Evolutionary conservation across 2,797 vertebrate species (phyloP).

Genomic region (Pipistrellus kuhlii): DNA sequence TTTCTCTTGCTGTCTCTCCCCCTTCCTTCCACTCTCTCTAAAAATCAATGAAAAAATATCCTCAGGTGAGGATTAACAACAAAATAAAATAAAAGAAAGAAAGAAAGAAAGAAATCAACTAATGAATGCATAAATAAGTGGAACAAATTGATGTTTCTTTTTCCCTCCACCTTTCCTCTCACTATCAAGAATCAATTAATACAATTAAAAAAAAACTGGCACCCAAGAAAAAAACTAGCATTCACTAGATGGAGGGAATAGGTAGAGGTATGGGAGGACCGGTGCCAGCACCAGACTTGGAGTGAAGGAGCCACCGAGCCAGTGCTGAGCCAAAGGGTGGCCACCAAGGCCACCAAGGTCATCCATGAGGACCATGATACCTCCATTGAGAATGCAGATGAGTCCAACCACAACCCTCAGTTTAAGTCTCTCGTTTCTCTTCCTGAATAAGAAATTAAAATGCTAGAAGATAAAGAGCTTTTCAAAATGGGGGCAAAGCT

Average conservation of each 20-base stretch:
- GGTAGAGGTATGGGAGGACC: no score
- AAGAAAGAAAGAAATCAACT: no score
- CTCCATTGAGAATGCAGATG: conserved; percentile 92
- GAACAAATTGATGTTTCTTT: no score
- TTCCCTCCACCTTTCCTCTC: no score
- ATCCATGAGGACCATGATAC: conserved; percentile 94
- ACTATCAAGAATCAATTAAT: background rate
- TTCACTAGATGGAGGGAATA: no score
- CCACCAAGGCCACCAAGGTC: conserved; percentile 86
- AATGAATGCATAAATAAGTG: no score
- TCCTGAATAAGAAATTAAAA: conserved; percentile 99
- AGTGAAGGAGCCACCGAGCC: no score
- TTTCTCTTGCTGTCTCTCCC: background rate
- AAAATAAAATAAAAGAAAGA: no score
- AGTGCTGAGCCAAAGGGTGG: no score
- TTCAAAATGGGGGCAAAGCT: conserved; percentile 99
- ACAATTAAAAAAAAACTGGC: background rate
- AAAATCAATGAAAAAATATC: background rate
- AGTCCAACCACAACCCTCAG: conserved; percentile 97
- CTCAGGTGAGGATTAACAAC: background rate
- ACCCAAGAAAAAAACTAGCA: no score
- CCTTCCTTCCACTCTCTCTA: background rate
- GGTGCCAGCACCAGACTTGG: no score
- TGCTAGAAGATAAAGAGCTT: conserved; percentile 97
- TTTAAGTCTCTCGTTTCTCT: conserved; percentile 98